These are phyloP conservation scores for Atta texana DNA, from an alignment of 1,140 invertebrate genomes.

Conservation along the genomic window DNA sequence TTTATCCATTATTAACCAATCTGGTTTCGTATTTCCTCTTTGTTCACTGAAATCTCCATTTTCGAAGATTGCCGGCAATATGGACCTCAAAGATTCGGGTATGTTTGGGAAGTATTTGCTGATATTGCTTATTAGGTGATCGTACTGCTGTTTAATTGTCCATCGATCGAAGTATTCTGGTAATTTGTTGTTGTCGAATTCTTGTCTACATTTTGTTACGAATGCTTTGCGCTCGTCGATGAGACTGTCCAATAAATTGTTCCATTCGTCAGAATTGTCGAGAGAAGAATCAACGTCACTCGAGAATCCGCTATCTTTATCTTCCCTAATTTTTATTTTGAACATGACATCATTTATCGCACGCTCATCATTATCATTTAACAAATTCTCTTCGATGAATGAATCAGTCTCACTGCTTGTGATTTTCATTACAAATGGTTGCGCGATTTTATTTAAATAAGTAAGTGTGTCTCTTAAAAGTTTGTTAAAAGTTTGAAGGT, in stretches of 20 bases:
- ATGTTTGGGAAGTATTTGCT: constrained; percentile 35
- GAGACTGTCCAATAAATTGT: not conserved
- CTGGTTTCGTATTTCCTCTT: constrained; percentile 64
- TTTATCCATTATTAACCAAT: constrained; percentile 81
- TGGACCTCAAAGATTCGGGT: constrained; percentile 14
- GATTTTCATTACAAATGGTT: not conserved
- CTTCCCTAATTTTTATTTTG: not conserved
- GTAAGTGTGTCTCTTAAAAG: not conserved
- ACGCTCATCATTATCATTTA: not conserved
- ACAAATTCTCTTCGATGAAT: not conserved
- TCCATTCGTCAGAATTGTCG: not conserved
- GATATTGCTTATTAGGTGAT: not conserved
- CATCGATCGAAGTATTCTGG: constrained; percentile 12
- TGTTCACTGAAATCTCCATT: constrained; percentile 35
- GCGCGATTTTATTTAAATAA: not conserved
- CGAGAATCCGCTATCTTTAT: not conserved
- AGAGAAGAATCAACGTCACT: not conserved
- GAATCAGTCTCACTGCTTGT: not conserved
- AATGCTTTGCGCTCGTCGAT: not conserved
- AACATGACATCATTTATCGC: not conserved
- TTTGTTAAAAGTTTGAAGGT: not conserved
- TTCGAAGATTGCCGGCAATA: constrained; percentile 23
- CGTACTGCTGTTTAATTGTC: not conserved
- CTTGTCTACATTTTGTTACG: not conserved
- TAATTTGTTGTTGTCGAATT: constrained; percentile 4